Percentiles rank a stretch among this genome's conserved stretches.
Conservation (phyloP, 2,888 invertebrate genomes). For the Pterostichus niger region DNA sequence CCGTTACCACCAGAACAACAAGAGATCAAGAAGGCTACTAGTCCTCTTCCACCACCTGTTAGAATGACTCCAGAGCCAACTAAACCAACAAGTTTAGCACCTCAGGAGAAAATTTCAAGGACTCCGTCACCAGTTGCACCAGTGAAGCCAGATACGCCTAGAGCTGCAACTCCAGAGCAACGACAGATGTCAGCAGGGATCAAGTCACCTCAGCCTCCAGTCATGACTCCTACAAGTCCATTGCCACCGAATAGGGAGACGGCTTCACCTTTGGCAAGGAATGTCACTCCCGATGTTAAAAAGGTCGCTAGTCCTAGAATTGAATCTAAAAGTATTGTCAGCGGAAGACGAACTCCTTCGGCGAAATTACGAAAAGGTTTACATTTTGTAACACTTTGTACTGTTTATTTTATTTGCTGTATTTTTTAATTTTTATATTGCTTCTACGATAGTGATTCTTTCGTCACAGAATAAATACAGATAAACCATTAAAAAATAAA, state of each 20-base stretch:
- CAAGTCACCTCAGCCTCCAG: neutral
- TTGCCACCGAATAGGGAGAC: constrained; percentile 29
- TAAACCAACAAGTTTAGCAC: constrained; percentile 35
- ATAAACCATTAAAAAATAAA: too few species aligned
- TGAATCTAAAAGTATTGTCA: constrained; percentile 46
- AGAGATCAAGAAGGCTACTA: constrained; percentile 37
- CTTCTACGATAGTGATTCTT: too few species aligned
- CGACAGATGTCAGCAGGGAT: constrained; percentile 10
- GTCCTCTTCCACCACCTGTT: constrained; percentile 7
- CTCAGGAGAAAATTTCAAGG: constrained; percentile 51
- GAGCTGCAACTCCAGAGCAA: constrained; percentile 37
- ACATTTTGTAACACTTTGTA: constrained; percentile 21
- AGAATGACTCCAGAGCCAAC: constrained; percentile 23
- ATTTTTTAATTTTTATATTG: too few species aligned
- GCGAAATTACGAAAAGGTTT: constrained; percentile 52
- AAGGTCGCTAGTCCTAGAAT: constrained; percentile 33
- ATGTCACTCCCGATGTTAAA: neutral
- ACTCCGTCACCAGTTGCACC: constrained; percentile 38
- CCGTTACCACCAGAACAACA: constrained; percentile 23
- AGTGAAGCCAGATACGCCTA: constrained; percentile 11
- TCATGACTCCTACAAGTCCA: constrained; percentile 23
- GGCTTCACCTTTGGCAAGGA: neutral
- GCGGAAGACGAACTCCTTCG: constrained; percentile 53
- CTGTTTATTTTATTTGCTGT: neutral
- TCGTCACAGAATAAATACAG: too few species aligned